Conservation (phyloP, 2,797 vertebrate species). For the Oryzias dopingdopingensis region DNA sequence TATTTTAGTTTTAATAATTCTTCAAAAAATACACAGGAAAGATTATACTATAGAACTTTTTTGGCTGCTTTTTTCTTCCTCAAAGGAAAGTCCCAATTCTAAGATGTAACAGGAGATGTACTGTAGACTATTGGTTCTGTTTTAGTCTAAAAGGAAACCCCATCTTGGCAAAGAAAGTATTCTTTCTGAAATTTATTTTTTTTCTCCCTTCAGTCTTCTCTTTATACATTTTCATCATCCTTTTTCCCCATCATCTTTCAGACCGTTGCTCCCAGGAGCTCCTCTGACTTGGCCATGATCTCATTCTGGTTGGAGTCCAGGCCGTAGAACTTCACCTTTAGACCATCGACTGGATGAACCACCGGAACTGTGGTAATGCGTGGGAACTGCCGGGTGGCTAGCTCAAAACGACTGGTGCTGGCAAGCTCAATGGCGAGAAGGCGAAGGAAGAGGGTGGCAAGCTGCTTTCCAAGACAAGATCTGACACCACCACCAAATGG, state of each 20-base stretch:
- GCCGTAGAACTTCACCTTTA: conserved; percentile 95
- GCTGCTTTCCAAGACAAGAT: conserved; percentile 94
- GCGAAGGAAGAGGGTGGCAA: conserved; percentile 95
- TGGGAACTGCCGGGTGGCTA: conserved; percentile 91
- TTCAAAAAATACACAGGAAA: conserved; percentile 72
- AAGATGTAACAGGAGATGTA: conserved; percentile 34
- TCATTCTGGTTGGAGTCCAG: conserved; percentile 98
- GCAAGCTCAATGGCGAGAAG: conserved; percentile 91
- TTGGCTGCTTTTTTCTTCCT: conserved; percentile 74
- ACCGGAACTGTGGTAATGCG: conserved; percentile 90
- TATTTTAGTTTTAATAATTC: conserved; percentile 71
- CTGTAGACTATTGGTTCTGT: conserved; percentile 41
- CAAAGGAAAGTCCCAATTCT: conserved; percentile 53
- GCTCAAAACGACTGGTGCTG: conserved; percentile 91
- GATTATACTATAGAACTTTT: conserved; percentile 68
- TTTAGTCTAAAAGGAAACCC: conserved; percentile 57
- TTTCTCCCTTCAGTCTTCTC: conserved; percentile 55
- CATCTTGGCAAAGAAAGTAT: conserved; percentile 49
- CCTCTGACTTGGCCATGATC: conserved; percentile 91
- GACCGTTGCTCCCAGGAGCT: conserved; percentile 89
- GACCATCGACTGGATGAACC: conserved; percentile 90
- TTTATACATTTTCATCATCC: conserved; percentile 47
- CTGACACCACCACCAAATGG: conserved; percentile 93
- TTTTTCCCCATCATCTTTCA: conserved; percentile 55
- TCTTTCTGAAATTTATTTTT: conserved; percentile 48